Base-by-base conservation (phyloP, 2,797 vertebrate species). In the Sebastes dallii region DNA sequence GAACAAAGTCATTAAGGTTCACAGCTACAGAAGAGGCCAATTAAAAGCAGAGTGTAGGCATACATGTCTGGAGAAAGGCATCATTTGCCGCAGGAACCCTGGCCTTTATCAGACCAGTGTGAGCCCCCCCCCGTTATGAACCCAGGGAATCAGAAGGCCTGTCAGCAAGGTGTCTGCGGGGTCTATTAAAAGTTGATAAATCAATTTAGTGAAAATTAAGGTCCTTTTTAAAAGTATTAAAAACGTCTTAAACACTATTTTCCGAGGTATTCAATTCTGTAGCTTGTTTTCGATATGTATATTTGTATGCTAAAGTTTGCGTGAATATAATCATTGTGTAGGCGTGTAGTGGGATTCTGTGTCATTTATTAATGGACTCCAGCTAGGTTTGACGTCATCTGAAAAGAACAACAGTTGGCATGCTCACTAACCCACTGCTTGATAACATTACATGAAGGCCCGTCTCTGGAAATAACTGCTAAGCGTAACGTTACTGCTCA, bases 1-100 rank as follows among this genome's bases (percentile, higher is more conserved):
- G 91, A 95, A 95, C 89, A 95, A 92, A 94, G 93, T 95, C 93
- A 96, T 96, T 94, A 94, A 92, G 91, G 90, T 95, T 89, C 88
- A 91, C 78, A 62, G 88, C 91, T 92, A 87, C 83, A 91, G 93
- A 92, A 92, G 90, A 94, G 89, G 88, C 94, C 94, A 95, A 95
- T 95, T 94, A 95, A 94, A 92, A 94, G 88, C 82, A 65, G 86
- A 89, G 88, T 25, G 55, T 86, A 81, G 89, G 86, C 87, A 84
- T 81, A 84, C 46, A 50, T 46, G 72, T 92, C 78, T 91, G 77
- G 74, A 89, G 92, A 92, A 92, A 90, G 81, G 87, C 91, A 85
- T 89, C 76, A 84, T 93, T 94, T 93, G 90, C 91, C 87, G 87
- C 79, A 92, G 85, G 87, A 93, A 89, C 81, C 74, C 75, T 79